Evolutionary conservation across 2,888 invertebrate species (phyloP).

Genomic region (Galeopsomyia nigrocyanea): DNA sequence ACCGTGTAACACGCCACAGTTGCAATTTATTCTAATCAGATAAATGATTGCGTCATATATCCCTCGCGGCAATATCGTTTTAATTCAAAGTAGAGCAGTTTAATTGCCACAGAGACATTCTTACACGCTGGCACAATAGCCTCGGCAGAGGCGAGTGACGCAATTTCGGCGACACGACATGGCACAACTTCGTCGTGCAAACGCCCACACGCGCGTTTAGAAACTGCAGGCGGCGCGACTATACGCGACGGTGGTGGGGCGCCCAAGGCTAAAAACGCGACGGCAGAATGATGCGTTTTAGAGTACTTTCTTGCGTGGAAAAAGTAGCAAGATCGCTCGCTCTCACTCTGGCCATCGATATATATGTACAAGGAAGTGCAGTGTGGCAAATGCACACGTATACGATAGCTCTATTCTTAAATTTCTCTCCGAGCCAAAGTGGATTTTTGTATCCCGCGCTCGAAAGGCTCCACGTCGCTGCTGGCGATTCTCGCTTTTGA

Average conservation of each 20-base stretch:
- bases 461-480: slow-evolving; percentile 15
- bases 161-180: slow-evolving; percentile 26
- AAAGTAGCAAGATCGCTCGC: slow-evolving; percentile 50
- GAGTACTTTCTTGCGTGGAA: slow-evolving; percentile 38
- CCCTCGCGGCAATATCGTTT: too few species aligned
- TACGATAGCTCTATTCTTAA: slow-evolving; percentile 41
- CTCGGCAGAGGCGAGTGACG: background rate
- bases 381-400: too few species aligned
- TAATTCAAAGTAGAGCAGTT: too few species aligned
- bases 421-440: slow-evolving; percentile 39
- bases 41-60: too few species aligned
- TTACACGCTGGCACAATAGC: too few species aligned
- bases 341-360: slow-evolving; percentile 57
- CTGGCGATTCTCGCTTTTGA: slow-evolving; percentile 37
- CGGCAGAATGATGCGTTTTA: slow-evolving; percentile 32
- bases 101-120: too few species aligned
- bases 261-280: background rate
- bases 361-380: slow-evolving; percentile 32
- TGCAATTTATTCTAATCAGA: too few species aligned
- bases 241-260: too few species aligned
- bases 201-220: background rate
- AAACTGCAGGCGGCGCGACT: background rate
- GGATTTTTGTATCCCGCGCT: slow-evolving; percentile 56
- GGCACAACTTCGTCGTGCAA: slow-evolving; percentile 4
- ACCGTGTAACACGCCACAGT: too few species aligned